Evolutionary conservation across 2,113 vertebrate genomes (phyloP).

Genomic region (Barnardius zonarius): DNA sequence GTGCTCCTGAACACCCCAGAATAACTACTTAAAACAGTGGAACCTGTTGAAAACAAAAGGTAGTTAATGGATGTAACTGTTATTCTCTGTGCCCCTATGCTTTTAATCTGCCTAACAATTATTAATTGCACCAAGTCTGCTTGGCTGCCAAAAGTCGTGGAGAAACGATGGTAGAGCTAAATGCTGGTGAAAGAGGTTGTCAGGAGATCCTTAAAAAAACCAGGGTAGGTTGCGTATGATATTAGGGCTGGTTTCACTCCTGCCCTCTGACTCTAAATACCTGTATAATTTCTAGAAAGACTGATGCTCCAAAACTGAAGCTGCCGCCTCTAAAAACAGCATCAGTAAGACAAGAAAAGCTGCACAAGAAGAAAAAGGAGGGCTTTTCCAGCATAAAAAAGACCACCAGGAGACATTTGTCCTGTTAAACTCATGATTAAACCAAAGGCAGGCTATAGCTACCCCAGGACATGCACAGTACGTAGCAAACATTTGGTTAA

Average conservation of each 20-base stretch:
- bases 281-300: background rate
- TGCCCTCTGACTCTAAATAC: background rate
- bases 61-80: background rate
- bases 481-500: background rate
- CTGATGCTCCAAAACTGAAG: background rate
- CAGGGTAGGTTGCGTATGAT: background rate
- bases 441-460: background rate
- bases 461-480: background rate
- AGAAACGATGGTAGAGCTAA: background rate
- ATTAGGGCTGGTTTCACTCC: background rate
- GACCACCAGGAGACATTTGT: background rate
- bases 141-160: background rate
- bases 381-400: background rate
- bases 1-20: background rate
- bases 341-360: background rate
- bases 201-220: background rate
- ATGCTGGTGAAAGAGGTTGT: background rate
- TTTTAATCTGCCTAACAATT: background rate
- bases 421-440: background rate
- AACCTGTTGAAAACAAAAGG: background rate
- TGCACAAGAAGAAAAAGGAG: background rate
- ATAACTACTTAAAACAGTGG: background rate
- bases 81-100: background rate
- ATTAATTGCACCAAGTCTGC: background rate
- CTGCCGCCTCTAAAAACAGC: background rate